Conservation (phyloP, 2,113 vertebrate genomes). For the Microcebus murinus region DNA sequence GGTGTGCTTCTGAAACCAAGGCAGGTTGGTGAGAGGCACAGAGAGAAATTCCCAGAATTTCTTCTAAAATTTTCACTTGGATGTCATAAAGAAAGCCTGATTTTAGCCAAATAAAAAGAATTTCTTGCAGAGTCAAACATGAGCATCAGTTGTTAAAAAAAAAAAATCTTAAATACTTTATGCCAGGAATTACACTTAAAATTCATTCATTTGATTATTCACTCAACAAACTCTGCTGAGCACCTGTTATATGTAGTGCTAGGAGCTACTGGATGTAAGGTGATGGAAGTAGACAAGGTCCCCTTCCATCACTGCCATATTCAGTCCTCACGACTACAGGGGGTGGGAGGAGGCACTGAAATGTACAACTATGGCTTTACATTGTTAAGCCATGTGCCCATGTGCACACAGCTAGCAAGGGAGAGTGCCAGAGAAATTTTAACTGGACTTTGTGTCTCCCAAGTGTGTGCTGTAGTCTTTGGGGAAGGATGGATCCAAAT, state of each 20-base stretch:
- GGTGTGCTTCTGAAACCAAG: not conserved
- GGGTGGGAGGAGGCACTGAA: not conserved
- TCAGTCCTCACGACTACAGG: not conserved
- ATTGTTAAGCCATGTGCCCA: not conserved
- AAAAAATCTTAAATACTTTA: not conserved
- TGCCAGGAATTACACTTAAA: not conserved
- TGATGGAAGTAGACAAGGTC: not conserved
- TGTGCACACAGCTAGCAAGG: fast-evolving
- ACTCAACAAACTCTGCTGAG: not conserved
- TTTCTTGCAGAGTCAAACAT: not conserved
- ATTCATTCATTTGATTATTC: not conserved
- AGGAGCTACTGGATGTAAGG: not conserved
- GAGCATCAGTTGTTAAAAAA: not conserved
- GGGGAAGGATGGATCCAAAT: not conserved
- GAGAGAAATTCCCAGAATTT: not conserved
- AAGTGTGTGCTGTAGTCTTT: not conserved
- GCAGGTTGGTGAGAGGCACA: not conserved
- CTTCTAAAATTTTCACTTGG: not conserved
- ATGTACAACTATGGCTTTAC: not conserved
- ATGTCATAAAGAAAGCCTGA: not conserved
- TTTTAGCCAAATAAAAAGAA: not conserved
- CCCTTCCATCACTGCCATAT: not conserved
- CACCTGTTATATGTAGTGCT: not conserved
- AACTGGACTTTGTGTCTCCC: not conserved
- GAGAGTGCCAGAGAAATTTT: not conserved